phyloP scores from a whole-genome alignment of 2,797 vertebrate species.

The Enteromius anoplus region DNA sequence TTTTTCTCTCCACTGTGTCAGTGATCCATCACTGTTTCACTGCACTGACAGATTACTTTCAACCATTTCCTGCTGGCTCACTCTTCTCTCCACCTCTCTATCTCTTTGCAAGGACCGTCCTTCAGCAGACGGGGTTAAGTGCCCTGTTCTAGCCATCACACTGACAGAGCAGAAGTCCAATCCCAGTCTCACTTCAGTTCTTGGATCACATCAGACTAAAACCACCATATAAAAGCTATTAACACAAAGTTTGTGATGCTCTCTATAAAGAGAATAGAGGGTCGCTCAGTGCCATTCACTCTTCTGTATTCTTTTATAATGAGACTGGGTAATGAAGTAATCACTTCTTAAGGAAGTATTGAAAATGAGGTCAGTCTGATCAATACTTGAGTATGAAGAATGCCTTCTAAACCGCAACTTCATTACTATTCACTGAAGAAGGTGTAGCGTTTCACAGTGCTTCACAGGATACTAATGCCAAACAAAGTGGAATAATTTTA shows the following conservation, averaged over 20 bases:
- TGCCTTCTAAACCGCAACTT: constrained; percentile 24
- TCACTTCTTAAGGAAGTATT: constrained; percentile 26
- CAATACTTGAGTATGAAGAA: constrained; percentile 28
- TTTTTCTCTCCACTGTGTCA: constrained; percentile 40
- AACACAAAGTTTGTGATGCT: background rate
- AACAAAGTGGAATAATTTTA: background rate
- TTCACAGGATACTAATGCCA: background rate
- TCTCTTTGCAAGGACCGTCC: constrained; percentile 10
- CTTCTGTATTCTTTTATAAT: constrained; percentile 17
- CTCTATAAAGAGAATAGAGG: background rate
- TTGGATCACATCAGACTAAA: background rate
- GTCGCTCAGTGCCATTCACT: background rate
- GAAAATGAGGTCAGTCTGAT: constrained; percentile 23
- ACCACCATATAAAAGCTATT: constrained; percentile 1
- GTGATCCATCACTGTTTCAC: constrained; percentile 55
- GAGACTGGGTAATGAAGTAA: constrained; percentile 34
- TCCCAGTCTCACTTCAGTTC: constrained; percentile 14
- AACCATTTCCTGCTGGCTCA: constrained; percentile 51
- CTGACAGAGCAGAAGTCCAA: constrained; percentile 28
- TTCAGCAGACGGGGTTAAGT: constrained; percentile 40
- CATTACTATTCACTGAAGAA: constrained; percentile 18
- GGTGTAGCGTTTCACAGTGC: background rate
- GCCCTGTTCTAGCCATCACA: constrained; percentile 10
- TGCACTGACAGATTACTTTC: constrained; percentile 53
- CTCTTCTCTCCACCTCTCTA: constrained; percentile 29